Evolutionary conservation across 2,797 vertebrate species (phyloP).

Genomic region (Pangasius macronema): DNA sequence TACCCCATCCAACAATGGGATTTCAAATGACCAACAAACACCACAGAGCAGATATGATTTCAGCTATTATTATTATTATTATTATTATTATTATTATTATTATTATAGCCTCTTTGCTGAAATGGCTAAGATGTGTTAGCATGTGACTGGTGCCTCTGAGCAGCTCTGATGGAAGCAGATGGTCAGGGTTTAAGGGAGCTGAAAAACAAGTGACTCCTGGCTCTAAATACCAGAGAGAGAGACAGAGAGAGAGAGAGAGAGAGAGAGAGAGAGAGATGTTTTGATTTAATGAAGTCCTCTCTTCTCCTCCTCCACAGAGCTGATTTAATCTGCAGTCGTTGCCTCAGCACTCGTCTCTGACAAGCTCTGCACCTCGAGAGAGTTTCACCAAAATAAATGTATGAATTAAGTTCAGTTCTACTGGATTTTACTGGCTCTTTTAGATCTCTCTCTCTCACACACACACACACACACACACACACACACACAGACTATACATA

Average conservation of each 20-base stretch:
- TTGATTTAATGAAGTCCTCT: constrained; percentile 61
- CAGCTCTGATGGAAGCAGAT: constrained; percentile 51
- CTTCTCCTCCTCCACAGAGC: constrained; percentile 48
- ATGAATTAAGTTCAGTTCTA: constrained; percentile 43
- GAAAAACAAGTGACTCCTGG: constrained; percentile 16
- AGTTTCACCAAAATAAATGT: constrained; percentile 44
- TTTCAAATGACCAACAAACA: no score
- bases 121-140: constrained; percentile 31
- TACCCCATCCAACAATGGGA: no score
- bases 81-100: background rate
- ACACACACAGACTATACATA: background rate
- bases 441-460: background rate
- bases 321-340: constrained; percentile 56
- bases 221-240: constrained; percentile 23
- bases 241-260: background rate
- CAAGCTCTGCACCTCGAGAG: constrained; percentile 46
- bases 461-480: background rate
- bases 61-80: background rate
- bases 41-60: no score
- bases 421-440: background rate
- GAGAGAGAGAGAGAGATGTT: constrained; percentile 22
- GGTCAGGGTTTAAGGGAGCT: constrained; percentile 47
- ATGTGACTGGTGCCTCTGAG: constrained; percentile 36
- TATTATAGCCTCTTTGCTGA: constrained; percentile 21
- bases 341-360: constrained; percentile 47